Conservation (phyloP, 2,113 vertebrate species). For the Entomyzon cyanotis region DNA sequence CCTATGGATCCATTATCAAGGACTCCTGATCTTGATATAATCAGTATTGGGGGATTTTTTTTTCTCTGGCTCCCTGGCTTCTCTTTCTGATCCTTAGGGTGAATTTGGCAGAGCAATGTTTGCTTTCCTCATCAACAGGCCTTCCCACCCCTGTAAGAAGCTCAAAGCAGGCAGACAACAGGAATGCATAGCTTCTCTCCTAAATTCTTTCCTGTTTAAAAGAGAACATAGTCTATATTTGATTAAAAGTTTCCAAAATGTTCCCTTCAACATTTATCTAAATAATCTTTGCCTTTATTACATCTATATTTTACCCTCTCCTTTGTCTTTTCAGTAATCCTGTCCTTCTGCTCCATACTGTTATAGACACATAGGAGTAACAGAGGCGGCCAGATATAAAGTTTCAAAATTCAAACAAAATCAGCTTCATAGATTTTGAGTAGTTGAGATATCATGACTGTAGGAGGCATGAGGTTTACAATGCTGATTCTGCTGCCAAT, state of each 20-base stretch:
- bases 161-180: background rate
- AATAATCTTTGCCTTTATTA: background rate
- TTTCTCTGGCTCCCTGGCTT: background rate
- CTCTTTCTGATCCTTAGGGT: background rate
- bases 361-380: background rate
- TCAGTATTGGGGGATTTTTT: background rate
- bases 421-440: background rate
- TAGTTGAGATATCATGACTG: background rate
- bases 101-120: background rate
- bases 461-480: background rate
- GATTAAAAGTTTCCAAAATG: background rate
- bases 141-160: background rate
- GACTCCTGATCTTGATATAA: background rate
- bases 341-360: background rate
- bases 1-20: background rate
- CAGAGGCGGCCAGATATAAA: background rate
- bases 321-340: background rate
- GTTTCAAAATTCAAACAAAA: background rate
- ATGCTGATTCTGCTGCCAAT: background rate
- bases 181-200: background rate
- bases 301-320: background rate
- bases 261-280: background rate
- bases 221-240: background rate
- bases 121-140: background rate
- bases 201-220: background rate